Percentiles rank a stretch among this genome's conserved stretches.
Evolutionary conservation across 2,888 invertebrate species (phyloP).

Genomic region (Dolomedes plantarius): DNA sequence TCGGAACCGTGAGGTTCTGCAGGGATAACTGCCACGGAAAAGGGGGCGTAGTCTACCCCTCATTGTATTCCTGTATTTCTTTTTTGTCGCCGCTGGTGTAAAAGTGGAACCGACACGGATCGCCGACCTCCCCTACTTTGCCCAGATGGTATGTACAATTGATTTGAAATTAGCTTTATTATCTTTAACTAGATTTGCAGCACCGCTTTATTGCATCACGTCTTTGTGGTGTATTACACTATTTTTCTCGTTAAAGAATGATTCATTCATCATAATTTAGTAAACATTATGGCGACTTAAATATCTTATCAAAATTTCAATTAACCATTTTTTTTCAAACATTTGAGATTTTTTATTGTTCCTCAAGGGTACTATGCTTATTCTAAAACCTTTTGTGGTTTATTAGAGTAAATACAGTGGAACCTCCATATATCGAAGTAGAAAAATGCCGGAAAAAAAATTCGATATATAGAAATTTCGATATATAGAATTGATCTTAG

Average conservation of each 20-base stretch:
- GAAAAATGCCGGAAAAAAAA: no score
- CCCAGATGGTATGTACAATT: slow-evolving; percentile 52
- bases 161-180: slow-evolving; percentile 5
- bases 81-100: slow-evolving; percentile 39
- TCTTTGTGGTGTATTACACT: not conserved
- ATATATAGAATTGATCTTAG: no score
- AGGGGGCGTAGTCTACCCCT: slow-evolving; percentile 24
- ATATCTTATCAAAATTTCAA: no score
- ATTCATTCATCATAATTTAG: no score
- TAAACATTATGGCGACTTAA: no score
- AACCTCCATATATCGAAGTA: no score
- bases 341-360: no score
- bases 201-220: not conserved
- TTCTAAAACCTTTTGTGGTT: no score
- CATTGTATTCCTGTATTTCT: slow-evolving; percentile 24
- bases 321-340: no score
- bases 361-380: no score
- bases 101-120: slow-evolving; percentile 67
- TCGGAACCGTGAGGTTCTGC: not conserved
- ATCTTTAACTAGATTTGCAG: not conserved
- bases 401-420: no score
- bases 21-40: not conserved
- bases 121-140: slow-evolving; percentile 36
- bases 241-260: not conserved
- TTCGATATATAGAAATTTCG: no score